Base-by-base conservation (phyloP, 2,888 invertebrate species). In the Pinctada fucata region DNA sequence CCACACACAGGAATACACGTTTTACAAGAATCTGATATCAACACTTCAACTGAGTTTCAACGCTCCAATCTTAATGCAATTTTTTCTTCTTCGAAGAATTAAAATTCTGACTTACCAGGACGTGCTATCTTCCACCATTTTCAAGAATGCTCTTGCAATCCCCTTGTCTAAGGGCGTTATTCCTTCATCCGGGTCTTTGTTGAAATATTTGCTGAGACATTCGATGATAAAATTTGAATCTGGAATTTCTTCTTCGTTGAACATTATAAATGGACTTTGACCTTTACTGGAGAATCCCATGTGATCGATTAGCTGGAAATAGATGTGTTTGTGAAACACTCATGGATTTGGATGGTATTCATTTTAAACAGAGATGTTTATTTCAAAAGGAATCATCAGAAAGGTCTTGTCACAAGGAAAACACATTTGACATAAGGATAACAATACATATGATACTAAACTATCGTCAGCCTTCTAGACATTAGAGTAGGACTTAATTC, bases 211-310 rank as follows among this genome's bases (percentile, higher is more conserved):
- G 67, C 96, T 95, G 80, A 98, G 94, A 90, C 97, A 96, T 91
- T 96, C 96, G 90, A 98, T 96, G 90, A 98, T 97, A 89, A 97
- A 95, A 84, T 96, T 95, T 91, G 97, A 97, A 93, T 98, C 98
- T 71, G 97, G 96, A 85, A 97, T 95, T 93, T 98, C 97, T 91
- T 97, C 97, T 67, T 98, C 98, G 92, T 99, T 98, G 82, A 98
- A 93, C 93, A 98, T 97, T 86, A 99, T 95, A 94, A 98, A 99
- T 58, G 98, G 99, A 89, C 98, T 94, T 93, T 97, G 97, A 70
- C 97, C 97, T 93, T 98, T 98, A 94, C 96, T 96, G 88, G 88
- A 87, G 65, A 86, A 81, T 6, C 73, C 77, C 31, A 75, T 65
- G 47, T 79, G 82, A 70, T 87, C 87, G 3, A 88, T 71, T 0